These are phyloP conservation scores for Sipha flava DNA, from an alignment of 1,140 invertebrate genomes.

Conservation along the genomic window DNA sequence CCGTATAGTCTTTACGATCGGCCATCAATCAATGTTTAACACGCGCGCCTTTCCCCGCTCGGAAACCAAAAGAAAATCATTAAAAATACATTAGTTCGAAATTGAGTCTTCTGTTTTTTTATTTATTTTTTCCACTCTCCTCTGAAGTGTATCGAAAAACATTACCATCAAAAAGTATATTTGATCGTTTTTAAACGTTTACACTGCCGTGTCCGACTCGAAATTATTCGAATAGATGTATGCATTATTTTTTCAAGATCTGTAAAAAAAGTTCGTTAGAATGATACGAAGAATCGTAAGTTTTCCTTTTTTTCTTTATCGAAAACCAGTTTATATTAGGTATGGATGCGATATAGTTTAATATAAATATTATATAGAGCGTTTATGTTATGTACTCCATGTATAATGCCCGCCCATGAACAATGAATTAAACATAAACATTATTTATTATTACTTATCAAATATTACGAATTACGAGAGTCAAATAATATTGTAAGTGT, in stretches of 20 bases:
- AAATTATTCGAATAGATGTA: too few relatives aligned
- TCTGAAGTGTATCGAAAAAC: neutral
- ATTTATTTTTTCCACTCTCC: neutral
- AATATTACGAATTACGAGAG: constrained; percentile 5
- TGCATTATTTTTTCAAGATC: neutral
- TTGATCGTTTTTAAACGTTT: neutral
- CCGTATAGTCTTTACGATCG: constrained; percentile 3
- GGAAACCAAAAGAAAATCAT: neutral
- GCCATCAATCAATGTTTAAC: constrained; percentile 12
- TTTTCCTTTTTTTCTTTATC: neutral
- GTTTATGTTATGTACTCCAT: too few relatives aligned
- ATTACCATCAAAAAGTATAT: neutral
- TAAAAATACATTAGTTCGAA: constrained; percentile 30
- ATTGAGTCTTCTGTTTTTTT: constrained; percentile 16
- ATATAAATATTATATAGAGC: too few relatives aligned
- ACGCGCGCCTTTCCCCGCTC: neutral
- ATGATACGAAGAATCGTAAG: neutral
- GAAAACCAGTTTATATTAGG: neutral
- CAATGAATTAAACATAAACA: neutral
- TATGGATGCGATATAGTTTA: neutral
- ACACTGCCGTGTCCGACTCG: neutral
- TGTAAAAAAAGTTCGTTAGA: neutral
- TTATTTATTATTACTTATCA: constrained; percentile 18
- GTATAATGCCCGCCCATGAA: neutral
- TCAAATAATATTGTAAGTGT: constrained; percentile 1